Conservation (phyloP, 2,113 vertebrate species). For the Ramphastos sulfuratus region DNA sequence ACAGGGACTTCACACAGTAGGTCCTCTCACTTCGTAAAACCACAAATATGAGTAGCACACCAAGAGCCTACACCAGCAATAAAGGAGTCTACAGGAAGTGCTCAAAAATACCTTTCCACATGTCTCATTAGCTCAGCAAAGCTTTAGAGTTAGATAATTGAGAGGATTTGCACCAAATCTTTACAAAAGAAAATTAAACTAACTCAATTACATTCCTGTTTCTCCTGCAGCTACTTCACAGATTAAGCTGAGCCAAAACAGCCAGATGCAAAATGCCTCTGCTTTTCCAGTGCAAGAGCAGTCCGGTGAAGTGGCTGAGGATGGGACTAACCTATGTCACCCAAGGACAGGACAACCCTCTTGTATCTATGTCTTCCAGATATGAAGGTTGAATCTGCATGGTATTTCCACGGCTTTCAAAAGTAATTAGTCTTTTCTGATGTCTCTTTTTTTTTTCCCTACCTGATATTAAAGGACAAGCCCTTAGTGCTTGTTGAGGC, state of each 20-base stretch:
- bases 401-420: not conserved
- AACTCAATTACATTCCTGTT: constrained; percentile 26
- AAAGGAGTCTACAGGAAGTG: not conserved
- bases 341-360: not conserved
- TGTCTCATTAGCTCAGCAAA: constrained; percentile 28
- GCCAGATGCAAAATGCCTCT: not conserved
- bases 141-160: not conserved
- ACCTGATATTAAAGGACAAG: not conserved
- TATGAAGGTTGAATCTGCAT: not conserved
- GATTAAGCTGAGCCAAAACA: not conserved
- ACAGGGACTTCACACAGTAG: not conserved
- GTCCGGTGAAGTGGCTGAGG: not conserved
- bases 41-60: not conserved
- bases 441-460: not conserved
- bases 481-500: fast-evolving
- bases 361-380: not conserved
- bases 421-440: not conserved
- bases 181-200: constrained; percentile 35
- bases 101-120: constrained; percentile 1
- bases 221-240: not conserved
- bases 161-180: constrained; percentile 31
- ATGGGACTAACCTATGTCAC: not conserved
- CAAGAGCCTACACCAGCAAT: not conserved
- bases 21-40: not conserved
- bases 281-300: not conserved